phyloP scores from a whole-genome alignment of 2,888 invertebrate genomes.

The Synergus itoensis region DNA sequence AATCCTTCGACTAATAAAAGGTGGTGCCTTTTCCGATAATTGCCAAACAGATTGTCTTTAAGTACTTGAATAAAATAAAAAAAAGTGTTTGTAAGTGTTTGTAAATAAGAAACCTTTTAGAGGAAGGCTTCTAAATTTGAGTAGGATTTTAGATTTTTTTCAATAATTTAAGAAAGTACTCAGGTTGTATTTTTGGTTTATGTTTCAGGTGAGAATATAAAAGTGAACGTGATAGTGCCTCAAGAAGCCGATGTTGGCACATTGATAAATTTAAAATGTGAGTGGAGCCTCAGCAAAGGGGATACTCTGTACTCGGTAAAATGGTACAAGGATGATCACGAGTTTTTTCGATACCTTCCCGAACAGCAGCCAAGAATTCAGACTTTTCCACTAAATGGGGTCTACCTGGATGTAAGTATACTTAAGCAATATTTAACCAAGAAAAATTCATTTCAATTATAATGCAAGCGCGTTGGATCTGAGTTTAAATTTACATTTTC shows the following conservation, averaged over 20 bases:
- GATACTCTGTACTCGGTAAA: constrained; percentile 69
- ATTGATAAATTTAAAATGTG: constrained; percentile 62
- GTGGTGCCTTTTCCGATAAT: background rate
- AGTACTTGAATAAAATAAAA: too few relatives aligned
- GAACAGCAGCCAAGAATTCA: constrained; percentile 59
- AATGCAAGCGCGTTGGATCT: constrained; percentile 5
- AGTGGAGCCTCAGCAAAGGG: constrained; percentile 62
- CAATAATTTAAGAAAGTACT: constrained; percentile 25
- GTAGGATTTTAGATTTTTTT: background rate
- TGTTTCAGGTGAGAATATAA: constrained; percentile 60
- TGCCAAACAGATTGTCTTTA: background rate
- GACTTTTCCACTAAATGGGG: constrained; percentile 64
- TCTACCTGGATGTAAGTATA: constrained; percentile 67
- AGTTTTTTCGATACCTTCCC: constrained; percentile 70
- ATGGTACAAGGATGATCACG: constrained; percentile 73
- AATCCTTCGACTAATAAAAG: background rate
- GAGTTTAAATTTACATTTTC: constrained; percentile 12
- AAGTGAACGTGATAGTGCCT: constrained; percentile 61
- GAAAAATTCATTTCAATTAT: constrained; percentile 22
- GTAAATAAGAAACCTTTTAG: background rate
- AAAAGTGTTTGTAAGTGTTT: background rate
- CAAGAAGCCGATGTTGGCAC: constrained; percentile 64
- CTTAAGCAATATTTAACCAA: constrained; percentile 6
- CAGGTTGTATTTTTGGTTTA: constrained; percentile 1
- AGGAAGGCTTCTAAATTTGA: background rate